Base-by-base conservation (phyloP, 1,140 invertebrate species). In the Cherax destructor region DNA sequence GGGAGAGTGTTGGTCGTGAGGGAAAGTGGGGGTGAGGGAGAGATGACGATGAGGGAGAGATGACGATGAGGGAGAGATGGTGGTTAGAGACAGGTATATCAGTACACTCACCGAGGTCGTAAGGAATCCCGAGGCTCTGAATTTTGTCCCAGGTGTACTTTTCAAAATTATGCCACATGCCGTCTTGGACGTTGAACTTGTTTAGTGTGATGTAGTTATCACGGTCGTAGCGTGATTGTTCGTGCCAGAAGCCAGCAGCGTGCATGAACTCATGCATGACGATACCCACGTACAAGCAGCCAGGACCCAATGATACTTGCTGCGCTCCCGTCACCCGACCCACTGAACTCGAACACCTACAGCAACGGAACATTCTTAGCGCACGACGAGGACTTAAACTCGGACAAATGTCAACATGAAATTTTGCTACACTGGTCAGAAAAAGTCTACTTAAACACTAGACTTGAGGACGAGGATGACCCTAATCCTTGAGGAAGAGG, bases 171-270 rank as follows among this genome's bases (percentile, higher is more conserved):
- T 94, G 95, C 80, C 95, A 95, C 41, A 94, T 88, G 92, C 95
- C 96, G 88, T 96, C 95, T n/a, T 94, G 93, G 11, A 94, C 93
- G 94, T 98, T 98, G 1, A 96, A 93, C 94, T 96, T 97, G 61
- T 96, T 94, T 47, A 98, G 96, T 24, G 84, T 85, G 50, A 94
- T 91, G 81, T 59, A 93, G 47, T 93, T 83, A 78, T 94, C 93
- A n/a, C 94, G 85, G 84, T 94, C 94, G 10, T 91, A 89, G 41
- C 94, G 92, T 9, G 91, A 92, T 72, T 94, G 94, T 72, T 94
- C 94, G 89, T 94, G 94, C 83, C 89, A 93, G 89, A 94, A 94
- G 13, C 95, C 95, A 59, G 95, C 93, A 0, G 94, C 94, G 90
- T 95, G 95, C 61, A 95, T 95, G 21, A 95, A 93, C 92, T 95